phyloP scores from a whole-genome alignment of 1,140 invertebrate species.

The Drosophila nigromelanica region DNA sequence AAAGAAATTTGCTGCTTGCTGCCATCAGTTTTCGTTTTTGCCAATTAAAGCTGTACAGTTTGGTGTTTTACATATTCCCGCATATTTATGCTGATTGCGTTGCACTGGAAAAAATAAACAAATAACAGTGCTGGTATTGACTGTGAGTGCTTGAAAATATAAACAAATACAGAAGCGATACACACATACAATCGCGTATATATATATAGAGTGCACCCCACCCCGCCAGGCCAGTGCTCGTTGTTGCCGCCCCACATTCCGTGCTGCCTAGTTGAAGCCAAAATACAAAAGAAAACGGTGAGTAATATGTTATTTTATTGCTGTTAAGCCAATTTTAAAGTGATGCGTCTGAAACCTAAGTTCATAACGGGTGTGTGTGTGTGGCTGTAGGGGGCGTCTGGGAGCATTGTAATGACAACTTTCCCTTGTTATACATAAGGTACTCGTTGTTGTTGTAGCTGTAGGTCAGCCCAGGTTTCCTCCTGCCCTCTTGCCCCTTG shows the following conservation, averaged over 20 bases:
- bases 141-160: constrained; percentile 33
- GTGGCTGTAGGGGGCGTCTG: background rate
- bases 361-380: background rate
- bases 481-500: constrained; percentile 12
- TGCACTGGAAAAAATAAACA: background rate
- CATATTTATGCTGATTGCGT: constrained; percentile 27
- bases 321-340: constrained; percentile 64
- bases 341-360: constrained; percentile 27
- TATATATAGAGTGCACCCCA: constrained; percentile 13
- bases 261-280: constrained; percentile 40
- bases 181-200: constrained; percentile 34
- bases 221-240: constrained; percentile 30
- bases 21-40: constrained; percentile 1
- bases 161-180: constrained; percentile 42
- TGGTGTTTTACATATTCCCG: constrained; percentile 11
- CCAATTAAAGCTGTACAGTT: background rate
- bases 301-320: constrained; percentile 58
- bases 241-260: constrained; percentile 61
- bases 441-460: constrained; percentile 29
- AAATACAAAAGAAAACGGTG: constrained; percentile 63
- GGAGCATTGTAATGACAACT: constrained; percentile 31
- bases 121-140: constrained; percentile 14
- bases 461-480: constrained; percentile 6
- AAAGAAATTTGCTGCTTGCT: constrained; percentile 37
- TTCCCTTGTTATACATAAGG: constrained; percentile 38